These are phyloP conservation scores for Marisa cornuarietis DNA, from an alignment of 1,140 invertebrate genomes.

Conservation along the genomic window DNA sequence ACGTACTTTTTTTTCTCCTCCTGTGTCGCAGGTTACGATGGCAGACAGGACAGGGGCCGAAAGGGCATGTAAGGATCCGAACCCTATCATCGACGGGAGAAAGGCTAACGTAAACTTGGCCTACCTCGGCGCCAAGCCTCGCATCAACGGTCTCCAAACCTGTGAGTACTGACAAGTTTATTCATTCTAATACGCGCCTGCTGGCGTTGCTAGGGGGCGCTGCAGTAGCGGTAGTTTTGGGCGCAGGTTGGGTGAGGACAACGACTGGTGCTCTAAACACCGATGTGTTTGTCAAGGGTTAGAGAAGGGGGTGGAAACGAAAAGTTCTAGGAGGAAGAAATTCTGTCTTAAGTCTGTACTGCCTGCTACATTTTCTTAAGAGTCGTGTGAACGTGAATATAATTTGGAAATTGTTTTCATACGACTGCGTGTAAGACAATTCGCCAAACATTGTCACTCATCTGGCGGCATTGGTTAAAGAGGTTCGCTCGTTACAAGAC, in stretches of 20 bases:
- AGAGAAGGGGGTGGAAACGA: too few species aligned
- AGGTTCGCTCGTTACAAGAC: conserved; percentile 14
- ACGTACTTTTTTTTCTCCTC: neutral
- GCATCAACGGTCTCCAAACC: conserved; percentile 64
- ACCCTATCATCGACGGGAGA: conserved; percentile 97
- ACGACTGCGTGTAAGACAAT: too few species aligned
- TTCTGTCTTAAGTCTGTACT: too few species aligned
- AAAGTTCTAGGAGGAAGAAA: too few species aligned
- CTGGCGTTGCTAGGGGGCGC: conserved; percentile 9
- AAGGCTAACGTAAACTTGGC: conserved; percentile 99
- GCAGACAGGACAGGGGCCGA: conserved; percentile 91
- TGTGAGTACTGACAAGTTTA: neutral
- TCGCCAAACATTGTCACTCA: neutral
- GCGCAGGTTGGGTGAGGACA: neutral
- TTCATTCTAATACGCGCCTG: neutral
- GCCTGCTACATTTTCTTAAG: too few species aligned
- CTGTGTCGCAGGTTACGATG: conserved; percentile 90
- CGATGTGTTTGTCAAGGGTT: too few species aligned
- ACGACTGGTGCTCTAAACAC: too few species aligned
- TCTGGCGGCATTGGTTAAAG: conserved; percentile 7
- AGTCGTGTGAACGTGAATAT: too few species aligned
- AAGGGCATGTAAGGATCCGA: conserved; percentile 95
- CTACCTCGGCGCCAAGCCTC: conserved; percentile 94
- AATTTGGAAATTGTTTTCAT: too few species aligned
- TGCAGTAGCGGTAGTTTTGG: conserved; percentile 17